These are phyloP conservation scores for Platynereis dumerilii DNA, from an alignment of 2,888 invertebrate species.

Conservation along the genomic window DNA sequence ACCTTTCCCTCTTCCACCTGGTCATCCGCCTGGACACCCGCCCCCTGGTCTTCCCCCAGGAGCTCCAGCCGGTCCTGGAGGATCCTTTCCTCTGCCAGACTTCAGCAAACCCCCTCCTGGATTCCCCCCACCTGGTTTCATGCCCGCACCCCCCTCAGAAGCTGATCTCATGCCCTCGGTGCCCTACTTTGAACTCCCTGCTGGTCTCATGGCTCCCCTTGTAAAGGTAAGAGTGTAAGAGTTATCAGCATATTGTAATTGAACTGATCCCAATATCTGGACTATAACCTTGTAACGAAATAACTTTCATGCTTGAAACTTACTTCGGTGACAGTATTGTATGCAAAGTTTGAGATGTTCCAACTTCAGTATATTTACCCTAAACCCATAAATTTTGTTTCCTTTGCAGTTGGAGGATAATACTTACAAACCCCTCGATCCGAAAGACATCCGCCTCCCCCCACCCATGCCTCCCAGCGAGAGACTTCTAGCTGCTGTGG, in stretches of 20 bases:
- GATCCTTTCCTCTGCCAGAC: constrained; percentile 26
- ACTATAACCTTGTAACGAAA: too few relatives aligned
- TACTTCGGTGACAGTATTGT: too few relatives aligned
- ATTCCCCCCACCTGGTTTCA: constrained; percentile 64
- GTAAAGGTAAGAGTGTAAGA: constrained; percentile 83
- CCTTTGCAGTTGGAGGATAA: constrained; percentile 78
- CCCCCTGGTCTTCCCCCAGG: constrained; percentile 51
- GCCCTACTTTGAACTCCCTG: constrained; percentile 96
- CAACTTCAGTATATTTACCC: too few relatives aligned
- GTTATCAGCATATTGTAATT: too few relatives aligned
- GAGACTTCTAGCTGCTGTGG: constrained; percentile 88
- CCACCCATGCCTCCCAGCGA: constrained; percentile 96
- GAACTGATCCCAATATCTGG: too few relatives aligned
- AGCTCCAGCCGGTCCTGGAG: constrained; percentile 26
- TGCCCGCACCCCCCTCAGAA: constrained; percentile 48
- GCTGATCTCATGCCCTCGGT: constrained; percentile 77
- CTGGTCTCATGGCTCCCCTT: constrained; percentile 96
- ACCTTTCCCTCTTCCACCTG: background rate
- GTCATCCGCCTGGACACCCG: background rate
- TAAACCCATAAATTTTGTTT: constrained; percentile 9
- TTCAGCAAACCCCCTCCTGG: constrained; percentile 76
- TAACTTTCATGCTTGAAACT: too few relatives aligned
- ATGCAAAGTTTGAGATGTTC: too few relatives aligned
- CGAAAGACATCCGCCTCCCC: constrained; percentile 87
- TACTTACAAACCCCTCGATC: constrained; percentile 87